Conservation (phyloP, 1,140 invertebrate species). For the Drosophila ficusphila region DNA sequence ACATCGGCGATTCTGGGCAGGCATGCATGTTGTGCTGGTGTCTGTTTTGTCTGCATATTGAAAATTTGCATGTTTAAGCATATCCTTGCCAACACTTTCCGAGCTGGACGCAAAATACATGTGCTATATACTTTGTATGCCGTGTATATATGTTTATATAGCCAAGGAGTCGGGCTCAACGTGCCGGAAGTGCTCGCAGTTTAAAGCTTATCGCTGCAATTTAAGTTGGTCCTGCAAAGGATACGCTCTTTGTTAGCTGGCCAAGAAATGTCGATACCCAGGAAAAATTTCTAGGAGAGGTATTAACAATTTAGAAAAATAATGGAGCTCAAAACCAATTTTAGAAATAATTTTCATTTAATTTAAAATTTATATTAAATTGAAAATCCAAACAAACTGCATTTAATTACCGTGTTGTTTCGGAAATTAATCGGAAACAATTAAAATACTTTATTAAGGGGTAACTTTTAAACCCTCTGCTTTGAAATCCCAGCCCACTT, state of each 20-base stretch:
- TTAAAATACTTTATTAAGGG: not conserved
- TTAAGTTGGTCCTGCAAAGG: constrained; percentile 55
- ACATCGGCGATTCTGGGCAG: constrained; percentile 50
- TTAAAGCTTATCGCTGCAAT: constrained; percentile 83
- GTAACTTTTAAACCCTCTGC: constrained; percentile 11
- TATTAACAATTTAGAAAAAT: not conserved
- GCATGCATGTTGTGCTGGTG: constrained; percentile 66
- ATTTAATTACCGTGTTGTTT: too few species aligned
- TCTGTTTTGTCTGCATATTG: constrained; percentile 80
- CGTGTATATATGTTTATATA: constrained; percentile 4
- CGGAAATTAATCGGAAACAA: too few species aligned
- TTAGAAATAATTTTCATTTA: too few species aligned
- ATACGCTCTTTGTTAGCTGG: constrained; percentile 35
- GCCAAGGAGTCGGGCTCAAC: constrained; percentile 19
- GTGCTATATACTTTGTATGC: constrained; percentile 36
- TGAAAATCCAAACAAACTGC: too few species aligned
- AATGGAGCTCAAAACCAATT: not conserved
- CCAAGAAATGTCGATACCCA: constrained; percentile 4
- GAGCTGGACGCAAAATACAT: constrained; percentile 50
- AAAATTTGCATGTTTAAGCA: constrained; percentile 83
- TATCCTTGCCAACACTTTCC: constrained; percentile 81
- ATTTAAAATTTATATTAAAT: too few species aligned
- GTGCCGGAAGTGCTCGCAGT: constrained; percentile 74
- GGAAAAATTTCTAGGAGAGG: not conserved
- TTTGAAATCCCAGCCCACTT: constrained; percentile 29